A percentile compares a stretch with the other conserved stretches of the same genome.
phyloP scores from a whole-genome alignment of 1,140 invertebrate species.

The Hyles vespertilio region DNA sequence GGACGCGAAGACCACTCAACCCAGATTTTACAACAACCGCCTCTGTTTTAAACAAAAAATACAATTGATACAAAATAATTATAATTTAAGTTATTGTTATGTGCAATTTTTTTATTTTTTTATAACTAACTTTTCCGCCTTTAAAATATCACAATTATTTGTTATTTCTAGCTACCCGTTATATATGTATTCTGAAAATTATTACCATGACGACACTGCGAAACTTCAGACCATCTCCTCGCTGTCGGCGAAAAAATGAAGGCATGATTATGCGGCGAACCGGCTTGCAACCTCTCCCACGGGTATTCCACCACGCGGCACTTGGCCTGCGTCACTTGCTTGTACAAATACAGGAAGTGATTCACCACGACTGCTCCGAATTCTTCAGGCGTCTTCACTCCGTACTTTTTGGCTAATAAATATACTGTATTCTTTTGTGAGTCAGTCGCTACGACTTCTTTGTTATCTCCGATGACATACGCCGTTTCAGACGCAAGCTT shows the following conservation, averaged over 20 bases:
- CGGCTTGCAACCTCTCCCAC: slow-evolving; percentile 82
- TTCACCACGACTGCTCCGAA: slow-evolving; percentile 82
- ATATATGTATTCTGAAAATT: background rate
- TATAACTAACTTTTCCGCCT: too few relatives aligned
- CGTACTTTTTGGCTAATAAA: slow-evolving; percentile 84
- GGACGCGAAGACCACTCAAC: slow-evolving; percentile 80
- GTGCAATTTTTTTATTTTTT: too few relatives aligned
- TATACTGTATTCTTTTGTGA: slow-evolving; percentile 91
- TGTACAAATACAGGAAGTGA: slow-evolving; percentile 84
- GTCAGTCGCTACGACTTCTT: slow-evolving; percentile 86
- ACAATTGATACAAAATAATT: slow-evolving; percentile 2
- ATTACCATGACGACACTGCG: slow-evolving; percentile 79
- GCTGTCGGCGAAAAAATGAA: slow-evolving; percentile 81
- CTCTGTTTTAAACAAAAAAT: slow-evolving; percentile 49
- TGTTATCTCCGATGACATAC: slow-evolving; percentile 79
- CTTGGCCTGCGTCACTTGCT: slow-evolving; percentile 81
- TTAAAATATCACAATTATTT: too few relatives aligned
- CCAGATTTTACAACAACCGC: slow-evolving; percentile 79
- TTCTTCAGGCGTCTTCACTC: slow-evolving; percentile 83
- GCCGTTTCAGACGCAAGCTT: slow-evolving; percentile 82
- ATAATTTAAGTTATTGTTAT: background rate
- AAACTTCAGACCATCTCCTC: slow-evolving; percentile 80
- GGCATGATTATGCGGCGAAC: slow-evolving; percentile 82
- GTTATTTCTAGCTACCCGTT: too few relatives aligned
- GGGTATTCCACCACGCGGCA: slow-evolving; percentile 83